Conservation (phyloP, 2,113 vertebrate genomes). For the Mesitornis unicolor region DNA sequence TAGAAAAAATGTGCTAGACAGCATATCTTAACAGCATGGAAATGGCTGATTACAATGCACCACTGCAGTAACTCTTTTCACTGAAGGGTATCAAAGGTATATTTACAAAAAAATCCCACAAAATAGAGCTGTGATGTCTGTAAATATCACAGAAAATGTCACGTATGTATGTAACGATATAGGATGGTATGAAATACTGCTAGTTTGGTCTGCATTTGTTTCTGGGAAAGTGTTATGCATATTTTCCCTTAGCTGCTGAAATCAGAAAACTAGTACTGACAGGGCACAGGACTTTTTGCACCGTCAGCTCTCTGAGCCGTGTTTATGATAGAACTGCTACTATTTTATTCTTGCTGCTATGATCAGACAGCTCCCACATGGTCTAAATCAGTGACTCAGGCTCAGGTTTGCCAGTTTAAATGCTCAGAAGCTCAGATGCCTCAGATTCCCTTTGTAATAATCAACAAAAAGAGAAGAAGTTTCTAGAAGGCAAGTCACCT, state of each 20-base stretch:
- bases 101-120: background rate
- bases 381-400: background rate
- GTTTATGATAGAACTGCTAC: background rate
- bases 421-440: background rate
- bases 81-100: background rate
- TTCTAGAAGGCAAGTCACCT: background rate
- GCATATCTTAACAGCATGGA: background rate
- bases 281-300: background rate
- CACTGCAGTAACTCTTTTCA: background rate
- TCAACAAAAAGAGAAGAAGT: background rate
- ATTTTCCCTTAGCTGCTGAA: background rate
- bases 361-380: background rate
- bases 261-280: background rate
- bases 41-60: background rate
- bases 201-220: background rate
- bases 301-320: background rate
- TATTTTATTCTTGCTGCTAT: background rate
- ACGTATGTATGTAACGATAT: background rate
- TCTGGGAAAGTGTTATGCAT: background rate
- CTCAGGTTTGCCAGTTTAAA: background rate
- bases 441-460: background rate
- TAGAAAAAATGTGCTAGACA: background rate
- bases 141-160: background rate
- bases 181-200: background rate
- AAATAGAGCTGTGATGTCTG: background rate